Evolutionary conservation across 2,888 invertebrate species (phyloP), one percentile per base, ranked within the genome.

Genomic region (Acronicta alni): DNA sequence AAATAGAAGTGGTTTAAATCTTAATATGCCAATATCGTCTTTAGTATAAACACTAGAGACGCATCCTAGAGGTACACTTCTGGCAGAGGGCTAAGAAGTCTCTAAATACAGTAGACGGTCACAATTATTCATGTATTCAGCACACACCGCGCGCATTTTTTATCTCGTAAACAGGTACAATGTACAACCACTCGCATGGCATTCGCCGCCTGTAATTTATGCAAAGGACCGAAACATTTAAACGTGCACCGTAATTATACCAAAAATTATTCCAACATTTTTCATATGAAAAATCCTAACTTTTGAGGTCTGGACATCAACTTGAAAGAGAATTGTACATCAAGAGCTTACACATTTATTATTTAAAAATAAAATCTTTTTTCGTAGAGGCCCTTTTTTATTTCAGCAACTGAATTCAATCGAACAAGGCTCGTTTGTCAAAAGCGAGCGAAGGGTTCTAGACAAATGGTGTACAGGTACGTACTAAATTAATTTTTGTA

Each of bases 401-500:
- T 56, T 61, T 61, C 43, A 32, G 48, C 37, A 38, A 56, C 35
- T 17, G 48, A 67, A 55, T 44, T 55, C 67, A 56, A 61, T 67
- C 47, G 47, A 66, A 66, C 51, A 43, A 44, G 32, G 16, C 26
- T 52, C 55, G 46, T 60, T 67, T 67, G 44, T 67, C 67, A 67
- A 16, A 60, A 39, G 17, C 41, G 35, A 41, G 26, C 23, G 47
- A 60, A 66, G 32, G 47, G 55, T 54, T 67, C 60, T 10, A 43
- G 54, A 67, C 60, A 67, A 67, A 60, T 59, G 59, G 58, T 48
- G 47, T 38, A 17, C 39, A 37, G 18, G 42, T 49, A 35, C 17
- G 42, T 49, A 43, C 30, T 20, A 26, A 9, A 37, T 48, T 45
- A 37, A 53, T 15, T 41, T 41, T 37, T 18, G 20, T 45, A 48